phyloP scores from a whole-genome alignment of 2,113 vertebrate species.

The Microtus richardsoni region DNA sequence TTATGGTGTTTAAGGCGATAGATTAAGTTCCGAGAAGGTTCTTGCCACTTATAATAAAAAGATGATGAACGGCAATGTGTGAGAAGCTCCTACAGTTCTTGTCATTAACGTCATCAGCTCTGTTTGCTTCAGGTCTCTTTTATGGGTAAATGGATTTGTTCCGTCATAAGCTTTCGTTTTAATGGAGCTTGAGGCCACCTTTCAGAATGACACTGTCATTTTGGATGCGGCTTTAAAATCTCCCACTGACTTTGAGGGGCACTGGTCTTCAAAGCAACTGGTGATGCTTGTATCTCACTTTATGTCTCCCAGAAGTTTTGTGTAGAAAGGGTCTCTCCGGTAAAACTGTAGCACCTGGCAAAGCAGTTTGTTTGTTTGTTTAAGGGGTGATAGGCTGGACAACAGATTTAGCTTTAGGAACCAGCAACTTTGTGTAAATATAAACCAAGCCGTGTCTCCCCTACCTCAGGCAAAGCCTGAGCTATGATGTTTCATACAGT shows the following conservation, averaged over 20 bases:
- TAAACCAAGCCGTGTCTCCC: background rate
- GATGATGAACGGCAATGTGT: background rate
- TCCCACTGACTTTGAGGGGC: background rate
- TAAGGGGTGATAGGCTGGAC: background rate
- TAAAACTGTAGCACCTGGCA: background rate
- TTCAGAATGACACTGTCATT: background rate
- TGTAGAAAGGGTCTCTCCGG: background rate
- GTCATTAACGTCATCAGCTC: background rate
- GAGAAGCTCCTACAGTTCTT: background rate
- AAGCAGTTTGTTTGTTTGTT: background rate
- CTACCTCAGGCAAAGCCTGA: background rate
- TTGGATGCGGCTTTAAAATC: background rate
- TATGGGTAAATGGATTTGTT: background rate
- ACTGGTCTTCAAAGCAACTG: background rate
- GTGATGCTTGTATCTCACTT: background rate
- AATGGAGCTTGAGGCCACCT: background rate
- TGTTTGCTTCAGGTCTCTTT: background rate
- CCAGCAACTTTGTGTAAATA: background rate
- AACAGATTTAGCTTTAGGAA: background rate
- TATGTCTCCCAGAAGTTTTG: background rate
- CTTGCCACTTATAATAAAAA: background rate
- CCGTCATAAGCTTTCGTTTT: background rate
- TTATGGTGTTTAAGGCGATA: background rate
- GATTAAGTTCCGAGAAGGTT: conserved; percentile 14
- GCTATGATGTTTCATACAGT: background rate